Base-by-base conservation (phyloP, 2,888 invertebrate species). In the Drosophila rellima region DNA sequence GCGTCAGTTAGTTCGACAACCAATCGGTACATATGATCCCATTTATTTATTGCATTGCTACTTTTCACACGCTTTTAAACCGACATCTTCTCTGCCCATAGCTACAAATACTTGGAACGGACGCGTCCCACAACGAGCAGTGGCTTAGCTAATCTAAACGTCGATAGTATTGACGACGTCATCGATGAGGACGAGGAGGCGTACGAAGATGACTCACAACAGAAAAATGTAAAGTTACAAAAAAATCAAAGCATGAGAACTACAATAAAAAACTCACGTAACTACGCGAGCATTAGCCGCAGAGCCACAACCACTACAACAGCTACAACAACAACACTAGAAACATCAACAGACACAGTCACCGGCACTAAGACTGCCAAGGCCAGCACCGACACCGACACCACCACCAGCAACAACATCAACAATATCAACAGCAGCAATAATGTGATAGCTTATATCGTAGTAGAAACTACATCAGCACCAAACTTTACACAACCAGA, bases 271-370 rank as follows among this genome's bases (percentile, higher is more conserved):
- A 91, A 88, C 63, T 86, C 91, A 84, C 91, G 90, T 80, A 78
- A 82, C 82, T 92, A 92, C 79, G 89, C 90, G 78, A 92, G 88
- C 82, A 90, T 92, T 84, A 91, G 90, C 72, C 92, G 91, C 84
- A 91, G 89, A 81, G 90, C 88, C 80, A 85, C 84, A 79, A 86
- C 86, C 61, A 75, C 82, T 73, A 78, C 83, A 68, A 52, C 75
- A 80, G 55, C 80, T 66, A 74, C 79, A 80, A 66, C 82, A 75
- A 76, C 79, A 61, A 61, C 80, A 75, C 79, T 69, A 70, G 71
- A 57, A 61, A 74, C 76, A 61, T 79, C 70, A 57, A 64, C 56
- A 55, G 63, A 70, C 66, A 77, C 69, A 65, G 68, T 61, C 64
- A 80, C 57, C 67, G 74, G 69, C 83, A 76, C 77, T 72, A 79